These are phyloP conservation scores for Scolopax mira DNA, from an alignment of 2,113 vertebrate genomes.

Conservation along the genomic window DNA sequence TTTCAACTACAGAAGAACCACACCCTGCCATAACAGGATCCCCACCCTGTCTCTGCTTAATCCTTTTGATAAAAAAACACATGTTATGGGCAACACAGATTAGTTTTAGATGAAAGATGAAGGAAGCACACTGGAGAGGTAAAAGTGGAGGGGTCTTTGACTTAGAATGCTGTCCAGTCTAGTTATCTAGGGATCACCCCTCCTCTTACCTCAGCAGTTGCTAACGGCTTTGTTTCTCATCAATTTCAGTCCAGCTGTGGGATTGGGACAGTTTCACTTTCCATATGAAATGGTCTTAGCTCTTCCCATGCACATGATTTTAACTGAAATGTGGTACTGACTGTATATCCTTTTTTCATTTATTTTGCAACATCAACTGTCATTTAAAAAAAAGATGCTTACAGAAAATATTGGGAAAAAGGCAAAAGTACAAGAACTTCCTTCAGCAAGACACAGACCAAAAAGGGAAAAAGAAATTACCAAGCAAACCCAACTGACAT, in stretches of 20 bases:
- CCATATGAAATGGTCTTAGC: background rate
- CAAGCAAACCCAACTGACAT: background rate
- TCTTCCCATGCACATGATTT: conserved; percentile 1
- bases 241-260: background rate
- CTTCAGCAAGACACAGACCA: background rate
- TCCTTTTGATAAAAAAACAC: background rate
- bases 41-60: conserved; percentile 16
- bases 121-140: background rate
- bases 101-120: background rate
- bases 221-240: background rate
- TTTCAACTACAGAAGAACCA: background rate
- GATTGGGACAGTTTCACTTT: background rate
- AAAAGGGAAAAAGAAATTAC: conserved; percentile 11
- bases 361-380: background rate
- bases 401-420: background rate
- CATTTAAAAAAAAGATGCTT: background rate
- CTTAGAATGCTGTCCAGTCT: background rate
- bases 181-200: background rate
- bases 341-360: background rate
- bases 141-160: background rate
- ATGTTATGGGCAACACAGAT: background rate
- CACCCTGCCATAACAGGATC: conserved; percentile 29
- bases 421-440: background rate
- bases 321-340: background rate
- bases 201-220: background rate